These are phyloP conservation scores for Diabrotica undecimpunctata DNA, from an alignment of 1,140 invertebrate genomes.

Conservation along the genomic window DNA sequence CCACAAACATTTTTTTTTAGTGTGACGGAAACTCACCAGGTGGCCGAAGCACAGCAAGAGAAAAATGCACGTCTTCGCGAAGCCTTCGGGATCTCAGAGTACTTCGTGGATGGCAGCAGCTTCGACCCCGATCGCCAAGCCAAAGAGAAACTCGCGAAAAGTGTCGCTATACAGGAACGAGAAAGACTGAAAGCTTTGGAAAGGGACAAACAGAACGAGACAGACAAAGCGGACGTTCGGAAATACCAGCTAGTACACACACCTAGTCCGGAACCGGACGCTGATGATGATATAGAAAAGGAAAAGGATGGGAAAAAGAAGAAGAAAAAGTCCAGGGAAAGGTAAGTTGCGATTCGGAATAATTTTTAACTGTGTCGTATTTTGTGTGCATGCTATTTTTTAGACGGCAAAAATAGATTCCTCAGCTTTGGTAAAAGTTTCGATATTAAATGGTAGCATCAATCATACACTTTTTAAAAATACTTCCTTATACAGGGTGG, in stretches of 20 bases:
- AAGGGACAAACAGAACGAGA: constrained; percentile 56
- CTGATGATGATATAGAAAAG: not conserved
- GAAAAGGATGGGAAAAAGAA: constrained; percentile 11
- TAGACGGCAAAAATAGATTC: too few species aligned
- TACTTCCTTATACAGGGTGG: too few species aligned
- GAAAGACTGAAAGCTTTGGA: constrained; percentile 53
- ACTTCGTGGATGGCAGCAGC: constrained; percentile 91
- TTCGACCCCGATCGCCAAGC: constrained; percentile 81
- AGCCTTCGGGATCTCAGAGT: constrained; percentile 91
- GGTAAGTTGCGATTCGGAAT: constrained; percentile 20
- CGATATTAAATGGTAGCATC: too few species aligned
- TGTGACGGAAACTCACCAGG: constrained; percentile 90
- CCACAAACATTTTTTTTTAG: constrained; percentile 52
- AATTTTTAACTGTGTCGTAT: too few species aligned
- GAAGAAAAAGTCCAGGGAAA: constrained; percentile 44
- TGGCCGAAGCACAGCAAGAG: constrained; percentile 93
- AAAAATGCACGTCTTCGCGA: constrained; percentile 90
- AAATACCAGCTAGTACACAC: constrained; percentile 64
- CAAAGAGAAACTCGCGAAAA: constrained; percentile 68
- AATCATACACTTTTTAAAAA: too few species aligned
- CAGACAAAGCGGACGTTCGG: constrained; percentile 51
- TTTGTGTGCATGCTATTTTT: too few species aligned
- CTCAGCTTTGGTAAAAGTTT: too few species aligned
- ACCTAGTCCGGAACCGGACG: constrained; percentile 47
- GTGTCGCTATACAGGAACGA: constrained; percentile 53